Conservation (phyloP, 2,888 invertebrate genomes). For the Caradrina clavipalpis region DNA sequence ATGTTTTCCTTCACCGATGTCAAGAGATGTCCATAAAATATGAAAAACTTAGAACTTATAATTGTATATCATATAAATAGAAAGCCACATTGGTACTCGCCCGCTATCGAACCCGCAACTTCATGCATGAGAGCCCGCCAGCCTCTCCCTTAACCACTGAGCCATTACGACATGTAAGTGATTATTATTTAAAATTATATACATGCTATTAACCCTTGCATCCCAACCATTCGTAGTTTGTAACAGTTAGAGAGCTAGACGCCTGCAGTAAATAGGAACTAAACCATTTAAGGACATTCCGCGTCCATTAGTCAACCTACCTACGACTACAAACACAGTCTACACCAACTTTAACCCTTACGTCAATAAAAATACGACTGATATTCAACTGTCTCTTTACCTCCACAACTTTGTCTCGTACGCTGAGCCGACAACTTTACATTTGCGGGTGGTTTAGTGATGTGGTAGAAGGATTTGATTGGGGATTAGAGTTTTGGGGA, state of each 20-base stretch:
- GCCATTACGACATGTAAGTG: too few species aligned
- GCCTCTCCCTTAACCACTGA: too few species aligned
- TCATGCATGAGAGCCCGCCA: too few species aligned
- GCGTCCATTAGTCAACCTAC: conserved; percentile 34
- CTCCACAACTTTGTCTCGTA: conserved; percentile 31
- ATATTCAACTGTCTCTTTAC: conserved; percentile 11
- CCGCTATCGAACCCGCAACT: too few species aligned
- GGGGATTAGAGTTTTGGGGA: conserved; percentile 23
- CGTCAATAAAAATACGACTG: conserved; percentile 7
- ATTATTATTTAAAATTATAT: too few species aligned
- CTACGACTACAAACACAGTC: conserved; percentile 11
- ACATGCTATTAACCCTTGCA: too few species aligned
- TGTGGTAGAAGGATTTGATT: background rate
- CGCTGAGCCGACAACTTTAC: conserved; percentile 28
- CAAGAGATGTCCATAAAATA: too few species aligned
- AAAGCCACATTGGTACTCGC: too few species aligned
- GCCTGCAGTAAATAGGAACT: conserved; percentile 67
- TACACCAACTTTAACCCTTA: conserved; percentile 20
- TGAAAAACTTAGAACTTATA: too few species aligned
- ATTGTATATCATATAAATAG: too few species aligned
- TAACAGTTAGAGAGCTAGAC: conserved; percentile 36
- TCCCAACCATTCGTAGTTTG: background rate
- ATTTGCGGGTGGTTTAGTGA: conserved; percentile 30
- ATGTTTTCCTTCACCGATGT: too few species aligned
- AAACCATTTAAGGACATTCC: conserved; percentile 64